phyloP scores from a whole-genome alignment of 1,140 invertebrate genomes.

The Sarcophaga bullata region DNA sequence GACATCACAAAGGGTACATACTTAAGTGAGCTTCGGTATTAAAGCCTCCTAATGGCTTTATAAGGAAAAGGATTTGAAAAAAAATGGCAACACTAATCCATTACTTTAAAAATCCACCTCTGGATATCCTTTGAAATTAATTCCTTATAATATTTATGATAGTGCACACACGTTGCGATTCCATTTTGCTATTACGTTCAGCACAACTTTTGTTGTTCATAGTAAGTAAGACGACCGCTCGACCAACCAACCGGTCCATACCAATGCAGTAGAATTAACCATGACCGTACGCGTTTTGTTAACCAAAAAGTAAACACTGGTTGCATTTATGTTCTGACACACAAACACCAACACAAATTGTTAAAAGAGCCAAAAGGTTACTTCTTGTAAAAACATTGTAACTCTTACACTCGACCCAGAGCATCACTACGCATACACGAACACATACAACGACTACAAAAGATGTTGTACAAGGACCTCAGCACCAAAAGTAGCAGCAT shows the following conservation, averaged over 20 bases:
- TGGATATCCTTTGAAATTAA: no score
- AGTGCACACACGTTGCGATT: no score
- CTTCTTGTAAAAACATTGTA: conserved; percentile 34
- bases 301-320: conserved; percentile 40
- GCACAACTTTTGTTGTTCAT: background rate
- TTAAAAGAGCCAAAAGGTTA: conserved; percentile 25
- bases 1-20: no score
- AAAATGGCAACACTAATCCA: no score
- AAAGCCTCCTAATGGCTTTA: no score
- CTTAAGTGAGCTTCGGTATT: no score
- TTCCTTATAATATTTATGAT: no score
- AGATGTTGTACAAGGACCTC: background rate
- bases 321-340: conserved; percentile 32
- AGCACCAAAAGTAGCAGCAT: background rate
- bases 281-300: conserved; percentile 38
- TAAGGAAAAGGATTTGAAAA: no score
- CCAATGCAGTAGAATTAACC: conserved; percentile 39
- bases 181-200: background rate
- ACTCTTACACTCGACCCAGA: background rate
- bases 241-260: background rate
- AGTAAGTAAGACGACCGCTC: background rate
- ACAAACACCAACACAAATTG: background rate
- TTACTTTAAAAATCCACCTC: no score
- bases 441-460: no score
- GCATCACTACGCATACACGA: background rate